Evolutionary conservation across 2,797 vertebrate genomes (phyloP).

Genomic region (Poecilia velifera): DNA sequence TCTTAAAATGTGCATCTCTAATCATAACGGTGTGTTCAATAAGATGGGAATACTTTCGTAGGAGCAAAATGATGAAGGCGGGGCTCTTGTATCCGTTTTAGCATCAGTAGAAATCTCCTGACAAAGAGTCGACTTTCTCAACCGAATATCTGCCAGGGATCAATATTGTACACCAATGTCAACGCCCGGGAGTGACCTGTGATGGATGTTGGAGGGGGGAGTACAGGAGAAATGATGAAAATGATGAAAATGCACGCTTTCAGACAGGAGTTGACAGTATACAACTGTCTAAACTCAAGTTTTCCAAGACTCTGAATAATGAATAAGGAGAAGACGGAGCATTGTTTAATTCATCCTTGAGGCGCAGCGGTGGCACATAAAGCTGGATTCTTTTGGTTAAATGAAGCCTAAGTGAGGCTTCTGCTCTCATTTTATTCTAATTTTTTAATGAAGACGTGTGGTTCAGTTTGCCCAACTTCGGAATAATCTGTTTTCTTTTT

Average conservation of each 20-base stretch:
- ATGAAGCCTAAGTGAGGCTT: slow-evolving; percentile 6
- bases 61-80: background rate
- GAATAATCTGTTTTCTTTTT: background rate
- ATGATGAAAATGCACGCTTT: background rate
- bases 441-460: slow-evolving; percentile 1
- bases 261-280: background rate
- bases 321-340: slow-evolving; percentile 16
- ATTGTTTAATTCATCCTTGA: slow-evolving; percentile 29
- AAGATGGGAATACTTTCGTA: background rate
- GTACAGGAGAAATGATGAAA: background rate
- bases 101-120: background rate
- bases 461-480: background rate
- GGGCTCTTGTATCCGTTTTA: background rate
- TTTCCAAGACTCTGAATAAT: slow-evolving; percentile 25
- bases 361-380: slow-evolving; percentile 10
- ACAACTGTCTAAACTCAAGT: background rate
- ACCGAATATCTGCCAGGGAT: background rate
- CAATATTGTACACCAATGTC: background rate
- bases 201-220: background rate
- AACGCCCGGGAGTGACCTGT: background rate
- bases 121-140: background rate
- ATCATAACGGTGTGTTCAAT: background rate
- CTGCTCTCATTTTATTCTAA: background rate
- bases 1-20: background rate
- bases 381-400: slow-evolving; percentile 26